Evolutionary conservation across 2,113 vertebrate species (phyloP), one percentile per base, ranked within the genome.

Genomic region (Poeciliopsis turrubarensis): DNA sequence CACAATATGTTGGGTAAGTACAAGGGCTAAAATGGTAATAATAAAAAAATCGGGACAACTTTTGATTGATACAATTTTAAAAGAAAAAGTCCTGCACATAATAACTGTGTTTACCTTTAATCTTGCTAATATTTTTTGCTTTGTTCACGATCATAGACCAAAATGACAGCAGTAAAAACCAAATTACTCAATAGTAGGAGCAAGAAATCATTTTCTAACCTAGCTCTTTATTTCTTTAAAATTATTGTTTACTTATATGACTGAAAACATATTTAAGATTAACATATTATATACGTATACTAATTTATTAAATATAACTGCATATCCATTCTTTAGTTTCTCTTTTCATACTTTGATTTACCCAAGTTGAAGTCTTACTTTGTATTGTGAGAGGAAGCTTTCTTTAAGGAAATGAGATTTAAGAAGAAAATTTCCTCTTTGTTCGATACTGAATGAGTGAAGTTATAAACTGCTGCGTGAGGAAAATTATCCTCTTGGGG

Each of bases 331-430:
- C 44, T 68, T 47, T 5, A 34, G 4, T 32, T 51, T n/a, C 60
- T 51, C 60, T 63, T 68, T 68, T 68, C 68, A 72, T 75, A 39
- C 26, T 1, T 19, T 39, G n/a, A 65, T 60, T 69, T 14, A 37
- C 15, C 41, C 9, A 78, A 29, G 39, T 30, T 66, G 19, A 47
- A 47, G 10, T 19, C 15, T 69, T 15, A 32, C 39, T 60, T 60
- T 6, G 61, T 65, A 9, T 62, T 0, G 29, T 44, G 2, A 63
- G 29, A 37, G 44, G 72, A 65, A 19, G 12, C 39, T 30, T 26
- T 12, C 41, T 60, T 44, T 66, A 63, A 78, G 63, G 31, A 31
- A 39, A 72, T 54, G 54, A 68, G 63, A 51, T 41, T 39, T 54
- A 31, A 47, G 37, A 57, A 34, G 39, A 22, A 9, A 54, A 54